Evolutionary conservation across 2,113 vertebrate genomes (phyloP), one percentile per base, ranked within the genome.

Genomic region (Campylomormyrus tamandua): DNA sequence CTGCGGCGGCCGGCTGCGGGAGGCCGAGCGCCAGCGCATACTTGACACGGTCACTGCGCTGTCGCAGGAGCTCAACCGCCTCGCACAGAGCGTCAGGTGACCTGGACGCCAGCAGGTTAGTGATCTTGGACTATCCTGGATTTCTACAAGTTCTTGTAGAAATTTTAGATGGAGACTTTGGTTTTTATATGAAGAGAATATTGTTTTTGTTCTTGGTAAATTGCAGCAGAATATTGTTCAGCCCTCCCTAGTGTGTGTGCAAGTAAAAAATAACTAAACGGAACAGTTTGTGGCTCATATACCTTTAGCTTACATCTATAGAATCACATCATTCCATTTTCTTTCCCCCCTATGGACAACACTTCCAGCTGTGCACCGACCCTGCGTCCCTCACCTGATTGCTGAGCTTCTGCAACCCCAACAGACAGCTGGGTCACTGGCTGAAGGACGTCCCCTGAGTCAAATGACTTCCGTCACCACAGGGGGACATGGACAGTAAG

Each of bases 11-110:
- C 96, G 97, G 45, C 93, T 98, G 35, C 92, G 94, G 35, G 95
- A 95, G 77, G 92, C 91, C 53, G 97, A 98, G 90, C 93, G 95
- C 49, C 91, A 93, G 39, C 93, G 92, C 1, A 96, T 98, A 89
- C 94, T 97, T 90, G 95, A 95, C 62, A 96, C 96, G 0, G 97
- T 98, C 80, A 98, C 96, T 0, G 95, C 96, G 15, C 95, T 98
- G 83, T 98, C 98, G 1, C 97, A 98, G 94, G 97, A 97, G 90
- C 96, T 98, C 87, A 98, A 98, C 93, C 95, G 93, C 62, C 93
- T 96, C 2, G 96, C 96, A 7, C 74, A 80, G 35, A 19, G 35
- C 45, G 19, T 84, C 83, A n/a, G 83, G 83, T 84, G 83, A 46
- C 19, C 42, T 24, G 80, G 19, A 21, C 3, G 9, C n/a, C 58